These are phyloP conservation scores for Hypanus sabinus DNA, from an alignment of 2,113 vertebrate genomes.

Conservation along the genomic window DNA sequence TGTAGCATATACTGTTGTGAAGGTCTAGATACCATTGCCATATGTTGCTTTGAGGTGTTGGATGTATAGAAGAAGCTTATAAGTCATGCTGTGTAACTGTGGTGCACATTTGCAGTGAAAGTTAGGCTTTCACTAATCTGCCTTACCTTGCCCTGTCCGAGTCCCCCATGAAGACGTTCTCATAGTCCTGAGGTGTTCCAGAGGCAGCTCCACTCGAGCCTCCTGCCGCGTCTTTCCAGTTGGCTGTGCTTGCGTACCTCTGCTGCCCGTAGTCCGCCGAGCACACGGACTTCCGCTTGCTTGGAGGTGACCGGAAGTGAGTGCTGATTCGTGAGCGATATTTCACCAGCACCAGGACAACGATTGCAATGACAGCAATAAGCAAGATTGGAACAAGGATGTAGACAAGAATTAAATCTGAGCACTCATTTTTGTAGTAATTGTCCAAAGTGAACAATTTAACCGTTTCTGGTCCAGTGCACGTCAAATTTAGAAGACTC, in stretches of 20 bases:
- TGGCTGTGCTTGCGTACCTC: neutral
- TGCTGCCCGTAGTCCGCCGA: neutral
- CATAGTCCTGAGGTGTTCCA: neutral
- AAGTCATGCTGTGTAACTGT: no score
- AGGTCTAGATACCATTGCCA: no score
- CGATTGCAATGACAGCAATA: no score
- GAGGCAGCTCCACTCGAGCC: no score
- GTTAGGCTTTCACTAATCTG: neutral
- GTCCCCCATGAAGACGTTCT: neutral
- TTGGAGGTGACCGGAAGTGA: neutral
- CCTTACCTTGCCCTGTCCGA: no score
- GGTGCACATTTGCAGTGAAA: neutral
- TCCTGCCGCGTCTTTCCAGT: neutral
- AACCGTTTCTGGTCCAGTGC: neutral
- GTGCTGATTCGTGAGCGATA: neutral
- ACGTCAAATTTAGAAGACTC: neutral
- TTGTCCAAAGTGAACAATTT: no score
- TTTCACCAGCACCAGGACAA: no score
- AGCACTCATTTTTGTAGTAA: neutral
- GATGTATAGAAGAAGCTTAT: no score
- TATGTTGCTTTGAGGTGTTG: no score
- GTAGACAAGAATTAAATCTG: neutral
- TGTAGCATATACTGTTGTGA: no score
- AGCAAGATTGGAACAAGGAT: neutral
- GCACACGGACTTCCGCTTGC: neutral